Percentiles rank a stretch among this genome's conserved stretches.
phyloP scores from a whole-genome alignment of 2,888 invertebrate species.

The Pandemis heparana region DNA sequence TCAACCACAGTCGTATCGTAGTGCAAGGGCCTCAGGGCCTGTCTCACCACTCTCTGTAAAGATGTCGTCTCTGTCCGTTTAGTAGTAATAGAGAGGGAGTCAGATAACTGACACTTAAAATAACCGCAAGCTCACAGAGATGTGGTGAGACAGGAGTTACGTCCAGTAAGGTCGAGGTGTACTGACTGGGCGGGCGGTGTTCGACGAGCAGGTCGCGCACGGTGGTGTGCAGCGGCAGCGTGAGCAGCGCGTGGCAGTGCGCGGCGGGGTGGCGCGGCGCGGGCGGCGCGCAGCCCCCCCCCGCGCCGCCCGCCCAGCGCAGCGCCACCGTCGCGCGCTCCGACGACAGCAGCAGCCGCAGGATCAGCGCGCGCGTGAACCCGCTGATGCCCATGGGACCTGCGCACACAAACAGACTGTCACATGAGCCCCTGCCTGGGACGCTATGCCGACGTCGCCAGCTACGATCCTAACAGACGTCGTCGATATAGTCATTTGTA shows the following conservation, averaged over 20 bases:
- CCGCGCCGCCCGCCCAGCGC: constrained; percentile 69
- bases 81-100: no score
- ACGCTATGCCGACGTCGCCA: background rate
- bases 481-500: no score
- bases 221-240: constrained; percentile 91
- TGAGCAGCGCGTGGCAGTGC: constrained; percentile 90
- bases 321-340: constrained; percentile 93
- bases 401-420: constrained; percentile 38
- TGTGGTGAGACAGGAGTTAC: no score
- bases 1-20: no score
- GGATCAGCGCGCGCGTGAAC: constrained; percentile 93
- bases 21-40: no score
- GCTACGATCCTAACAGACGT: no score
- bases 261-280: constrained; percentile 74
- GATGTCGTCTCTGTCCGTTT: no score
- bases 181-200: constrained; percentile 67
- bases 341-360: constrained; percentile 94
- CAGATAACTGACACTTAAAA: no score
- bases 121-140: no score
- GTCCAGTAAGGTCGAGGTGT: no score
- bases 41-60: no score
- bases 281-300: constrained; percentile 42
- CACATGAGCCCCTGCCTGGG: background rate
- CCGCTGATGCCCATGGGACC: constrained; percentile 90
- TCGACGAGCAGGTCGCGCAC: constrained; percentile 90